Percentiles rank a stretch among this genome's conserved stretches.
Evolutionary conservation across 2,113 vertebrate genomes (phyloP).

Genomic region (Rhynchopsitta pachyrhyncha): DNA sequence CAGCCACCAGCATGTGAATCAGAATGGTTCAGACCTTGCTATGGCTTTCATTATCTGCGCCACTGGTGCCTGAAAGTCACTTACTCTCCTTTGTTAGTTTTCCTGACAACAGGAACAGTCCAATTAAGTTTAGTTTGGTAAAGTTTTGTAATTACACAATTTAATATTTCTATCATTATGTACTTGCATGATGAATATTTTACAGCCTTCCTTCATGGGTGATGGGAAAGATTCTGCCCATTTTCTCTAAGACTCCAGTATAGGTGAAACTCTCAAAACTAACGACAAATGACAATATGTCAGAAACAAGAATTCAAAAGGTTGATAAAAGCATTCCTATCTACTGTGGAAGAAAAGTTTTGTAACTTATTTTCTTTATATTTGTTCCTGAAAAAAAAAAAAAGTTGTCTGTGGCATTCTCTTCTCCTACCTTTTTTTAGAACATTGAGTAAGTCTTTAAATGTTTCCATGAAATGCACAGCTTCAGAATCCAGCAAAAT

Average conservation of each 20-base stretch:
- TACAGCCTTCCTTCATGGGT: not conserved
- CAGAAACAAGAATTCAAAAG: not conserved
- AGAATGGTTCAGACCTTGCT: not conserved
- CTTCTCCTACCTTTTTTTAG: not conserved
- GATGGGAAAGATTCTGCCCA: not conserved
- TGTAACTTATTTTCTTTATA: not conserved
- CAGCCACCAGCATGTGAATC: fast-evolving
- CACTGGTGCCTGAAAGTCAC: not conserved
- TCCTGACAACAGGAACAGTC: not conserved
- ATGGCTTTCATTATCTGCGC: not conserved
- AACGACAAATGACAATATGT: not conserved
- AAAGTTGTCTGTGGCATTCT: not conserved
- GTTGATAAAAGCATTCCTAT: not conserved
- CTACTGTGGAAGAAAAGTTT: not conserved
- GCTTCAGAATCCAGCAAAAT: not conserved
- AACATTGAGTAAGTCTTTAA: not conserved
- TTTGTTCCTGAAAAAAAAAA: not conserved
- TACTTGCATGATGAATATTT: not conserved
- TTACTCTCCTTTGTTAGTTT: not conserved
- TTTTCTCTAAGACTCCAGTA: not conserved
- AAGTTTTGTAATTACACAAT: not conserved
- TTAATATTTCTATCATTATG: not conserved
- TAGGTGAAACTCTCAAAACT: not conserved
- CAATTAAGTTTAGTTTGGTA: not conserved
- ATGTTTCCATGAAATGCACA: not conserved